Conservation (phyloP, 2,888 invertebrate genomes). For the Aporophyla lueneburgensis region DNA sequence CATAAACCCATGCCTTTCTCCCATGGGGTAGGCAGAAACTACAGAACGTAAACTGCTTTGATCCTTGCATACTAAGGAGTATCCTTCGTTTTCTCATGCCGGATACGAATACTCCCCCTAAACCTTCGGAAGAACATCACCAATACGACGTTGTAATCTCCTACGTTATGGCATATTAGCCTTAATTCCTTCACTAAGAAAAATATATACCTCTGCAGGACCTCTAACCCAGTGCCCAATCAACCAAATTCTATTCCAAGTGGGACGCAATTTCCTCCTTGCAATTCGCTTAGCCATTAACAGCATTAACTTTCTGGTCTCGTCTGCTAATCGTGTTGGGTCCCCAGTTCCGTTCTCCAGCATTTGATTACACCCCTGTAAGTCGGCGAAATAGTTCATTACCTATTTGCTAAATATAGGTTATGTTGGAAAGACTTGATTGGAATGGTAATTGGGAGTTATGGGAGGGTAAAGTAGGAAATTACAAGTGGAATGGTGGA, state of each 20-base stretch:
- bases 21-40: too few relatives aligned
- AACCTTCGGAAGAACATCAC: too few relatives aligned
- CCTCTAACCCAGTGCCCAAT: conserved; percentile 84
- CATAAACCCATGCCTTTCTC: too few relatives aligned
- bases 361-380: conserved; percentile 83
- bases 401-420: conserved; percentile 66
- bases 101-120: too few relatives aligned
- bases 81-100: too few relatives aligned
- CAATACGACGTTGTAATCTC: neutral
- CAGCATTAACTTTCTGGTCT: conserved; percentile 87
- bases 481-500: conserved; percentile 1
- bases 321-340: conserved; percentile 86
- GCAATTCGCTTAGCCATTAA: conserved; percentile 87
- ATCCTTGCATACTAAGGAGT: too few relatives aligned
- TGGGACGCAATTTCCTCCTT: conserved; percentile 86
- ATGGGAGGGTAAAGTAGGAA: conserved; percentile 6
- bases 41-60: too few relatives aligned
- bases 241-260: conserved; percentile 80
- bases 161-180: neutral
- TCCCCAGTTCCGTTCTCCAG: conserved; percentile 78
- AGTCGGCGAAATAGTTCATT: conserved; percentile 75
- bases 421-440: conserved; percentile 43
- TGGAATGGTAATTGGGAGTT: conserved; percentile 32
- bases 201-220: conserved; percentile 32
- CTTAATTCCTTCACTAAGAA: conserved; percentile 5